Evolutionary conservation across 2,888 invertebrate species (phyloP).

Genomic region (Drosophila neotestacea): DNA sequence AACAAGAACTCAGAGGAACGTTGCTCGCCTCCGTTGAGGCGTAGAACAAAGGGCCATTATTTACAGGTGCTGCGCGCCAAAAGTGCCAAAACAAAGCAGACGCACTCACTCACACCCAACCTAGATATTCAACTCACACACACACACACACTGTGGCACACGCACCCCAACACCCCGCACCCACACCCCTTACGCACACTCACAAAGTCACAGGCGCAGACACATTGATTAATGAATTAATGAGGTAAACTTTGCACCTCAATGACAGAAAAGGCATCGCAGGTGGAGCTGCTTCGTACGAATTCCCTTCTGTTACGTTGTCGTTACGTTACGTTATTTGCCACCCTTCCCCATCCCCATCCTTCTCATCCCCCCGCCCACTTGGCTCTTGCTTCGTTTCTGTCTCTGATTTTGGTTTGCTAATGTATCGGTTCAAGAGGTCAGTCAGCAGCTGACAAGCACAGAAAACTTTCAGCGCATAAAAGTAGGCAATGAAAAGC

Average conservation of each 20-base stretch:
- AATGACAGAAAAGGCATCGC: constrained; percentile 74
- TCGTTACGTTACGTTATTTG: constrained; percentile 34
- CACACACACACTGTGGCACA: constrained; percentile 12
- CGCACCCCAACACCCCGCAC: constrained; percentile 3
- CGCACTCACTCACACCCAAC: constrained; percentile 58
- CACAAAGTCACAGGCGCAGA: constrained; percentile 63
- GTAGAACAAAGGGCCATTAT: constrained; percentile 80
- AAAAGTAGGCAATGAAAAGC: constrained; percentile 62
- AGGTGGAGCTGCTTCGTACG: constrained; percentile 53
- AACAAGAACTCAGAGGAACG: constrained; percentile 24
- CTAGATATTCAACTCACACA: constrained; percentile 20
- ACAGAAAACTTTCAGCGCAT: constrained; percentile 63
- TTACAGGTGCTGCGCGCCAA: constrained; percentile 79
- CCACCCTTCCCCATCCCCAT: neutral
- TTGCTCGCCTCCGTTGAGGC: constrained; percentile 64
- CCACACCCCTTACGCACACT: neutral
- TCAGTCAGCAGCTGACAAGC: constrained; percentile 65
- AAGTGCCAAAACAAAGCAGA: constrained; percentile 81
- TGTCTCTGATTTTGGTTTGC: constrained; percentile 74
- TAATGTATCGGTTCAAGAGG: constrained; percentile 77
- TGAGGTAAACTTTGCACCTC: constrained; percentile 80
- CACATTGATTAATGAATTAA: constrained; percentile 80
- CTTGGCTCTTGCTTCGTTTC: constrained; percentile 13
- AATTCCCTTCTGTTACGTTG: constrained; percentile 54
- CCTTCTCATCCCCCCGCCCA: neutral